phyloP scores from a whole-genome alignment of 1,140 invertebrate genomes.

The Oscheius sp. region DNA sequence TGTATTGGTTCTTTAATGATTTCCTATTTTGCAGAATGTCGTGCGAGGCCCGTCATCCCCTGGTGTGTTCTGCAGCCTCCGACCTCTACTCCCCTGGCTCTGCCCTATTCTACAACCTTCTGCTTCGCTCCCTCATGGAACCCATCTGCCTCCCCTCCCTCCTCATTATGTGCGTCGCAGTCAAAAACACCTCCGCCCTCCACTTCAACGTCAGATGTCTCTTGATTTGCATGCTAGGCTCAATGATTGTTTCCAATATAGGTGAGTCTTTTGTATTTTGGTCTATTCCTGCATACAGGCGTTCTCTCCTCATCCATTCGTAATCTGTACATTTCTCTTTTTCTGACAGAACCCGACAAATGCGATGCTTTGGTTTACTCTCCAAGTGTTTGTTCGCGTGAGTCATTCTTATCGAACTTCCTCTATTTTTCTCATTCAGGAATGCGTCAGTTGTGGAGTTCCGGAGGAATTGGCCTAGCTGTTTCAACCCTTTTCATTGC shows the following conservation, averaged over 20 bases:
- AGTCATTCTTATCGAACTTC: too few species aligned
- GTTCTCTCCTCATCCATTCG: too few species aligned
- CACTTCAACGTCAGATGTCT: conserved; percentile 4
- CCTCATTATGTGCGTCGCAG: neutral
- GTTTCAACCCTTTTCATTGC: neutral
- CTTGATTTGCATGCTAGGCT: neutral
- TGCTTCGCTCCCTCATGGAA: neutral
- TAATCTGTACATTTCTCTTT: too few species aligned
- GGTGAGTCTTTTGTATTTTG: too few species aligned
- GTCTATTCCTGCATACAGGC: too few species aligned
- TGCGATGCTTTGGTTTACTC: too few species aligned
- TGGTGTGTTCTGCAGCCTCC: neutral
- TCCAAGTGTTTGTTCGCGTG: too few species aligned
- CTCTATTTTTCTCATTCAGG: neutral
- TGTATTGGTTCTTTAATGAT: too few species aligned
- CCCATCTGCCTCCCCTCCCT: neutral
- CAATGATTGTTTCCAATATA: neutral
- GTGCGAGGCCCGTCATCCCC: neutral
- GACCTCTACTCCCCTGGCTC: neutral
- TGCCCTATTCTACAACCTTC: neutral
- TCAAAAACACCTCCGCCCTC: neutral
- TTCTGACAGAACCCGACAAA: too few species aligned
- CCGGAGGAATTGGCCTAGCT: neutral
- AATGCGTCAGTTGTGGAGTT: neutral
- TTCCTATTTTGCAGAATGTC: conserved; percentile 1